phyloP scores from a whole-genome alignment of 2,888 invertebrate species.

The Drosophila prostipennis region DNA sequence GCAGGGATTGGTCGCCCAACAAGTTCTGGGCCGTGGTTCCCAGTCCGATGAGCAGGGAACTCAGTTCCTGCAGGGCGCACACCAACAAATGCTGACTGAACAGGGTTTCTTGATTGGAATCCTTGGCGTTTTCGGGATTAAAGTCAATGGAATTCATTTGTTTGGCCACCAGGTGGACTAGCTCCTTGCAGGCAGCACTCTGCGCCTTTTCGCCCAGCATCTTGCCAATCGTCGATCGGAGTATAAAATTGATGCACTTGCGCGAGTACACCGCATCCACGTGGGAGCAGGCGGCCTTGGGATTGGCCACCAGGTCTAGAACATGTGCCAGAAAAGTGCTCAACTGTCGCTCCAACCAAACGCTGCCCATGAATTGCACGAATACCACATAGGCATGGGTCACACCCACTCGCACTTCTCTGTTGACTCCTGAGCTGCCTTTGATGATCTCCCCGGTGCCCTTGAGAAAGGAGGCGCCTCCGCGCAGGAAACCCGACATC shows the following conservation, averaged over 20 bases:
- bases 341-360: slow-evolving; percentile 97
- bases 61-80: slow-evolving; percentile 96
- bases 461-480: slow-evolving; percentile 97
- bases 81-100: slow-evolving; percentile 96
- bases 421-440: slow-evolving; percentile 95
- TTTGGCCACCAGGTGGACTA: slow-evolving; percentile 94
- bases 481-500: slow-evolving; percentile 96
- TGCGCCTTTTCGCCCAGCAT: slow-evolving; percentile 99
- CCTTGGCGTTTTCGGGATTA: slow-evolving; percentile 95
- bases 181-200: slow-evolving; percentile 96
- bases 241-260: slow-evolving; percentile 97
- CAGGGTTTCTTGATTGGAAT: slow-evolving; percentile 94
- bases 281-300: slow-evolving; percentile 97
- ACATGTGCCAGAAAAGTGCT: slow-evolving; percentile 94
- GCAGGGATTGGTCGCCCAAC: slow-evolving; percentile 93
- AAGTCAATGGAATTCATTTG: slow-evolving; percentile 98
- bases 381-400: slow-evolving; percentile 99
- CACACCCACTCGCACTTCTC: slow-evolving; percentile 98
- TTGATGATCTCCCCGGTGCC: slow-evolving; percentile 98
- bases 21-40: slow-evolving; percentile 98
- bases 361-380: slow-evolving; percentile 95
- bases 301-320: slow-evolving; percentile 96
- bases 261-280: slow-evolving; percentile 99
- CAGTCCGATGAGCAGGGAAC: slow-evolving; percentile 93
- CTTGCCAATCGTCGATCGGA: slow-evolving; percentile 95